Base-by-base conservation (phyloP, 2,797 vertebrate genomes). In the Mus spretus region DNA sequence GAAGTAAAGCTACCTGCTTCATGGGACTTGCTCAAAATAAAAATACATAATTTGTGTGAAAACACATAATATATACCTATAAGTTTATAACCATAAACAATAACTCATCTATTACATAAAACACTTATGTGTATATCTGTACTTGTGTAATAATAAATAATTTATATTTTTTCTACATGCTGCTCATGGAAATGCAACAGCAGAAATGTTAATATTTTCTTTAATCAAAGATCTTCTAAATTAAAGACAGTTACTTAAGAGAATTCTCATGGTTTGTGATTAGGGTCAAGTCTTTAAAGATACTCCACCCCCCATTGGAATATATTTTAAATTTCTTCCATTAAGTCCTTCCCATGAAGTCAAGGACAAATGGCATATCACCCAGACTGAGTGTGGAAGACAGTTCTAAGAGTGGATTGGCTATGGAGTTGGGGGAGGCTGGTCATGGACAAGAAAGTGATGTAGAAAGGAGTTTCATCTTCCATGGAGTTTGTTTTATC, bases 11-110 rank as follows among this genome's bases (percentile, higher is more conserved):
- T 1, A 77, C 14, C n/a, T 91, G 44, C 13, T 82, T 50, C 12
- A 34, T 1, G 67, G 75, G 93, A 94, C 7, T 53, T 24, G n/a
- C 85, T 79, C 44, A 80, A 63, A 40, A 91, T 24, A 11, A 61
- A 97, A 89, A 75, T 22, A 65, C 6, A 79, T 44, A 63, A 89
- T n/a, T 65, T 40, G 2, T 89, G 12, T 83, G 70, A 90, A 91
- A 79, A 63, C 75, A 80, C 19, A 53, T 50, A 89, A 65, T 17
- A 82, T 10, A 57, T 24, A 84, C 11, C 19, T 67, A 17, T 47
- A 34, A 47, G 61, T 47, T 84, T 84, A 84, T 65, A 50, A 34
- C 28, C 40, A 65, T 20, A 47, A 40, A 40, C 7, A 20, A 15
- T 3, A n/a, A 34, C 77, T 77, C 20, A 82, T 31, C 37, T 81